A percentile compares a stretch with the other conserved stretches of the same genome.
These are phyloP conservation scores for Apaloderma vittatum DNA, from an alignment of 2,113 vertebrate species.

Conservation along the genomic window DNA sequence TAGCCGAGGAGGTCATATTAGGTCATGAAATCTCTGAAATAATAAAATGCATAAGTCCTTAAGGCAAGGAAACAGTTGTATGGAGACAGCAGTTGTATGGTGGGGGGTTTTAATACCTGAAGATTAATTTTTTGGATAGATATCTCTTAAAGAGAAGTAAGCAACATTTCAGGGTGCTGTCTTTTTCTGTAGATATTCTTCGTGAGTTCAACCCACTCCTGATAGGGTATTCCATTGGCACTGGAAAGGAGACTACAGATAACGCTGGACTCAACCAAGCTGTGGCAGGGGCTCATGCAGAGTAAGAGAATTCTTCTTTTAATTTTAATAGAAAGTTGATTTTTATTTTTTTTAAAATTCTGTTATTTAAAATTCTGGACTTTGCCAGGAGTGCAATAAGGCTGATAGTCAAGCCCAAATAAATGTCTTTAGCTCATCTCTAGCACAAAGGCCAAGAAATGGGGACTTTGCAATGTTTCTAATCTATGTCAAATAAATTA, in stretches of 20 bases:
- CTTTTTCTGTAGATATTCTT: slow-evolving; percentile 80
- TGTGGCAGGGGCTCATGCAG: slow-evolving; percentile 40
- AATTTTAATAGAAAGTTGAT: background rate
- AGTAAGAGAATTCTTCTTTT: slow-evolving; percentile 60
- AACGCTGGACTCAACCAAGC: slow-evolving; percentile 80
- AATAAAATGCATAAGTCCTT: background rate
- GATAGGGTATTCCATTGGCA: slow-evolving; percentile 76
- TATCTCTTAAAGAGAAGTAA: background rate
- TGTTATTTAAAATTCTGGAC: background rate
- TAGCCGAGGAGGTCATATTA: background rate
- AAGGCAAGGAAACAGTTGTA: background rate
- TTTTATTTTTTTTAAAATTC: background rate
- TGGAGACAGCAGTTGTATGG: no score
- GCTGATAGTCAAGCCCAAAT: background rate
- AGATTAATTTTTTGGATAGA: background rate
- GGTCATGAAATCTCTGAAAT: background rate
- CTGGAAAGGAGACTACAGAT: background rate
- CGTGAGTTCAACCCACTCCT: slow-evolving; percentile 80
- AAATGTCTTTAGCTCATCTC: background rate
- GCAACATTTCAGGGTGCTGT: background rate
- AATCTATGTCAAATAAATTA: background rate
- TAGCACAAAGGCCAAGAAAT: background rate
- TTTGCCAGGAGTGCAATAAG: background rate
- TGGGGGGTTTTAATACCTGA: background rate
- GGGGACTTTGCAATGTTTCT: background rate